Conservation (phyloP, 2,113 vertebrate species). For the Tympanuchus pallidicinctus region DNA sequence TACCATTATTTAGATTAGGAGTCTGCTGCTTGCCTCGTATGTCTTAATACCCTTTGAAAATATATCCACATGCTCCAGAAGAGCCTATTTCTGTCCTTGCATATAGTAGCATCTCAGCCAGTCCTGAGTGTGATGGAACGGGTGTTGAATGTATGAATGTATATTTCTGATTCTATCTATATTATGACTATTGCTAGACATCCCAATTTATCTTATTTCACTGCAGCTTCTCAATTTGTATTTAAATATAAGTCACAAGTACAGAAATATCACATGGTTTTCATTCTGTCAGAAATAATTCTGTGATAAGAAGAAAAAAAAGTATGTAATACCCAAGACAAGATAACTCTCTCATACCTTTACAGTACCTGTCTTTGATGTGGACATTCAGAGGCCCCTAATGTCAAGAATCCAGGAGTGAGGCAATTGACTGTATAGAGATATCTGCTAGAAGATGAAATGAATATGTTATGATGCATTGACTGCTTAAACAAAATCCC, state of each 20-base stretch:
- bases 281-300: not conserved
- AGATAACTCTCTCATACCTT: not conserved
- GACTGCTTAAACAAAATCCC: not conserved
- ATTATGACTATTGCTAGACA: not conserved
- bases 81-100: not conserved
- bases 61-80: not conserved
- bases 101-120: rapidly evolving
- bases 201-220: not conserved
- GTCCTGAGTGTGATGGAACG: not conserved
- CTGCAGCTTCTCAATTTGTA: not conserved
- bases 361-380: not conserved
- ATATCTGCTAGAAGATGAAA: not conserved
- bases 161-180: not conserved
- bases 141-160: not conserved
- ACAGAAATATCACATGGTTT: not conserved
- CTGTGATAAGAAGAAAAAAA: not conserved
- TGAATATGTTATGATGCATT: not conserved
- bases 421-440: not conserved
- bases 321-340: not conserved
- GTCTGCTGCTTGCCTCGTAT: not conserved
- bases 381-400: not conserved
- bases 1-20: not conserved
- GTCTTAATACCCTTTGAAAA: not conserved
- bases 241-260: not conserved
- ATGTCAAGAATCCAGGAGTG: not conserved